Conservation (phyloP, 2,113 vertebrate species). For the Neolamprologus sp. region DNA sequence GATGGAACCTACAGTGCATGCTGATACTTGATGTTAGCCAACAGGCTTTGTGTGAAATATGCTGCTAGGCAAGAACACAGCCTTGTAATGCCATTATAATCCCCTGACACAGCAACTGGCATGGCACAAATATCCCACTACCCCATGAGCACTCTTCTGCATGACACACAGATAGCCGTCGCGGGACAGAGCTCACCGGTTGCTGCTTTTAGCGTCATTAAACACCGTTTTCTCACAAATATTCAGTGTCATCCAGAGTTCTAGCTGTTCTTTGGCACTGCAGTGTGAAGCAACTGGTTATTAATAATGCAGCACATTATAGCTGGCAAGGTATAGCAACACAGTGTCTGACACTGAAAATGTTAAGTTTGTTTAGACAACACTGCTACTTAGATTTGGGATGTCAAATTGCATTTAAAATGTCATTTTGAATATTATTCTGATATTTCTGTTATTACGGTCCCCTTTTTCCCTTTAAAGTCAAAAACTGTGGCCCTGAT, state of each 20-base stretch:
- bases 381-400: neutral
- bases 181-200: neutral
- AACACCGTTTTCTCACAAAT: slow-evolving; percentile 55
- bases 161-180: slow-evolving; percentile 16
- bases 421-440: neutral
- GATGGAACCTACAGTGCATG: slow-evolving; percentile 63
- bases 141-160: slow-evolving; percentile 14
- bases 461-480: slow-evolving; percentile 9
- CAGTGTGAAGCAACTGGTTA: slow-evolving; percentile 39
- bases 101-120: slow-evolving; percentile 67
- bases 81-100: slow-evolving; percentile 62
- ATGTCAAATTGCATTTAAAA: neutral
- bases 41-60: slow-evolving; percentile 63
- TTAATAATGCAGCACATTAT: slow-evolving; percentile 29
- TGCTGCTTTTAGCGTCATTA: slow-evolving; percentile 22
- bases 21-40: slow-evolving; percentile 67
- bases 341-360: neutral
- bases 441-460: neutral
- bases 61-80: slow-evolving; percentile 61
- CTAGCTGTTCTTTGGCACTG: neutral
- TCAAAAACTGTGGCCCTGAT: slow-evolving; percentile 11
- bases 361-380: neutral
- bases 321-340: neutral
- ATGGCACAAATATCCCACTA: slow-evolving; percentile 50
- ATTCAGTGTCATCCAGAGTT: slow-evolving; percentile 43